Evolutionary conservation across 2,888 invertebrate species (phyloP).

Genomic region (Aphelenchoides bicaudatus): DNA sequence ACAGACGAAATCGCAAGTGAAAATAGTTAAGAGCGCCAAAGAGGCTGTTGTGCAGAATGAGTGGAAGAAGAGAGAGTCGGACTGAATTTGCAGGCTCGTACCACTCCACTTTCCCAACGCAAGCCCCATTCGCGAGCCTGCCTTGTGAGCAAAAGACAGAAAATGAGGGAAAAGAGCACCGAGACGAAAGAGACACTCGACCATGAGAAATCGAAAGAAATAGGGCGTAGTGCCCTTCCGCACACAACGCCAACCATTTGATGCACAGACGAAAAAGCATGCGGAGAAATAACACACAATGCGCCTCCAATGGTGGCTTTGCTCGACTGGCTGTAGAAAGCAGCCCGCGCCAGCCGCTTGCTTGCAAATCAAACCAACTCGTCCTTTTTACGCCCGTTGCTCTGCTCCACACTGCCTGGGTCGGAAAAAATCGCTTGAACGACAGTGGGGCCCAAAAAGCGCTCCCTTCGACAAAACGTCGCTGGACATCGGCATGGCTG

Average conservation of each 20-base stretch:
- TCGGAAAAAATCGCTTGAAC: too few species aligned
- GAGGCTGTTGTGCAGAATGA: too few species aligned
- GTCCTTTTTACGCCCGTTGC: neutral
- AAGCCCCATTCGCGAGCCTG: too few species aligned
- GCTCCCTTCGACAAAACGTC: neutral
- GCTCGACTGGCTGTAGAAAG: neutral
- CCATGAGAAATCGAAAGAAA: neutral
- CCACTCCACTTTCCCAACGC: too few species aligned
- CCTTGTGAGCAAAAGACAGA: too few species aligned
- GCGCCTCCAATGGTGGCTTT: neutral
- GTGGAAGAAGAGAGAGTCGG: too few species aligned
- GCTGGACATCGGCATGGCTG: neutral
- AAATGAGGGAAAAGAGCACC: neutral
- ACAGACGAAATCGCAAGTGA: too few species aligned
- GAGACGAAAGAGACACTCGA: neutral
- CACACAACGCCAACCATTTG: neutral
- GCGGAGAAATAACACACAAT: slow-evolving; percentile 1
- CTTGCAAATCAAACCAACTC: neutral
- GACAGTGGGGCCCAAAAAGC: neutral
- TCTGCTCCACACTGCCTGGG: too few species aligned
- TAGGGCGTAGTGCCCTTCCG: neutral
- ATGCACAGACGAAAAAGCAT: neutral
- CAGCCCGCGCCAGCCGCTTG: neutral
- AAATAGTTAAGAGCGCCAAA: too few species aligned
- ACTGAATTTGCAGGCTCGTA: too few species aligned